Evolutionary conservation across 1,140 invertebrate genomes (phyloP).

Genomic region (Rhizoglyphus robini): DNA sequence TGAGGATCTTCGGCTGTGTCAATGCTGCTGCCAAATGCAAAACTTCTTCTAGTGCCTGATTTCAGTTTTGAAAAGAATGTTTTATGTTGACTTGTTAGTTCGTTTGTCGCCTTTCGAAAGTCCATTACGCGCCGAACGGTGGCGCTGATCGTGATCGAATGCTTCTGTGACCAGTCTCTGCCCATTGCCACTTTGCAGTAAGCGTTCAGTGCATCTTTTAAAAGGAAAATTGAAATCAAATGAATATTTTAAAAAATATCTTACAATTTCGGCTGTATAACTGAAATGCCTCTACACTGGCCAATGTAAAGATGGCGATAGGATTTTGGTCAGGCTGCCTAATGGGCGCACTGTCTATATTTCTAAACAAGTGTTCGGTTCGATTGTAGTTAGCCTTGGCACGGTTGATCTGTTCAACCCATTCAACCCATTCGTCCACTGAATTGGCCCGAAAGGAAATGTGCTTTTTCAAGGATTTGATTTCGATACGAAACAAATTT

Average conservation of each 20-base stretch:
- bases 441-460: background rate
- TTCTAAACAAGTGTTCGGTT: background rate
- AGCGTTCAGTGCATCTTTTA: conserved; percentile 19
- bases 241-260: background rate
- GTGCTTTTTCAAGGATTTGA: background rate
- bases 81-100: no score
- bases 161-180: background rate
- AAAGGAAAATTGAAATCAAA: background rate
- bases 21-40: no score
- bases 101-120: no score
- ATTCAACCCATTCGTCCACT: background rate
- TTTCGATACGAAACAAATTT: background rate
- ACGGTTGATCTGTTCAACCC: background rate
- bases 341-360: no score
- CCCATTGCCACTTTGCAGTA: conserved; percentile 20
- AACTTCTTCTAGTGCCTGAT: no score
- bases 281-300: background rate
- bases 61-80: no score
- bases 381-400: background rate
- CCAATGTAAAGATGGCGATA: conserved; percentile 1
- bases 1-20: no score
- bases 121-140: no score
- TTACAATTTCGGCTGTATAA: conserved; percentile 13
- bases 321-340: no score
- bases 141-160: background rate